Percentiles rank a stretch among this genome's conserved stretches.
Conservation (phyloP, 2,888 invertebrate species). For the Oligia fasciuncula region DNA sequence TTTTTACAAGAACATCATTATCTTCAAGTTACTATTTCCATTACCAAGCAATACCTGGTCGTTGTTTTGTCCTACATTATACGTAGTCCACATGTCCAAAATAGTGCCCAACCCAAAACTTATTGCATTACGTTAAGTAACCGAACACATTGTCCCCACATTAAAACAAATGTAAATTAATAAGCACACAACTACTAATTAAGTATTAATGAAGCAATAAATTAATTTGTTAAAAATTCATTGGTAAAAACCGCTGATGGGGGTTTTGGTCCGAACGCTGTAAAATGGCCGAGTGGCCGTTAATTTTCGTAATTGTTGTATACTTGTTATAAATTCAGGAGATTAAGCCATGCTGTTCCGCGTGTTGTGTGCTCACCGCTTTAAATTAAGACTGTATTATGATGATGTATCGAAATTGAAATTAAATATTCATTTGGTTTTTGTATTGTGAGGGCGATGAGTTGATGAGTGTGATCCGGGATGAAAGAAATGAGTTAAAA, state of each 20-base stretch:
- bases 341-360: slow-evolving; percentile 74
- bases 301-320: slow-evolving; percentile 84
- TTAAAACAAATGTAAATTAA: slow-evolving; percentile 62
- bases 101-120: not conserved
- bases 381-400: slow-evolving; percentile 66
- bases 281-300: slow-evolving; percentile 78
- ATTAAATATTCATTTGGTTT: slow-evolving; percentile 60
- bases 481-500: not conserved
- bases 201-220: slow-evolving; percentile 85
- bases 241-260: slow-evolving; percentile 74
- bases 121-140: slow-evolving; percentile 38
- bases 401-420: slow-evolving; percentile 63
- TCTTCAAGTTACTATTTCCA: not conserved
- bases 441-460: slow-evolving; percentile 16
- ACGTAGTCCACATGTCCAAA: not conserved
- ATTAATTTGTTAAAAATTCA: slow-evolving; percentile 88
- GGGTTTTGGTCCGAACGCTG: slow-evolving; percentile 73
- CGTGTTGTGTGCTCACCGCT: slow-evolving; percentile 58
- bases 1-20: not conserved
- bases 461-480: slow-evolving; percentile 2
- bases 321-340: slow-evolving; percentile 82
- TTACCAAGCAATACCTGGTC: not conserved
- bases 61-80: not conserved
- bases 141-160: slow-evolving; percentile 52
- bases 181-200: slow-evolving; percentile 78